Evolutionary conservation across 2,888 invertebrate genomes (phyloP).

Genomic region (Carcina quercana): DNA sequence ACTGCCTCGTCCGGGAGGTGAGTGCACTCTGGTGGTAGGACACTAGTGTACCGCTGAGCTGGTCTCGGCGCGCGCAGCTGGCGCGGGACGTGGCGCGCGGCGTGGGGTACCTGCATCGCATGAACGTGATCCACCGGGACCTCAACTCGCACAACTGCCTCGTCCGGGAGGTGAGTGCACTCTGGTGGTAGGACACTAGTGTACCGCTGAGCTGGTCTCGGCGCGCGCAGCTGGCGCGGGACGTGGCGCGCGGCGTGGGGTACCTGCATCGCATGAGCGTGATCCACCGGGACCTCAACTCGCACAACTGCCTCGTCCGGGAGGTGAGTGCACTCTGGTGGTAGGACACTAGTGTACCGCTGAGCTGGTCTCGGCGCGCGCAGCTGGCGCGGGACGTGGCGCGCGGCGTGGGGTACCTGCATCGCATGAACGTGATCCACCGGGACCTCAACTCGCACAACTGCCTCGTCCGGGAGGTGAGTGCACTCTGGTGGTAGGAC

Average conservation of each 20-base stretch:
- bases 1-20: slow-evolving; percentile 89
- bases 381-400: slow-evolving; percentile 94
- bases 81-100: slow-evolving; percentile 95
- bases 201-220: slow-evolving; percentile 85
- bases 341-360: slow-evolving; percentile 61
- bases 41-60: slow-evolving; percentile 76
- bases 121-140: slow-evolving; percentile 96
- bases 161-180: slow-evolving; percentile 80
- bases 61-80: slow-evolving; percentile 87
- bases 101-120: slow-evolving; percentile 95
- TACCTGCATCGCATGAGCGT: slow-evolving; percentile 96
- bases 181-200: slow-evolving; percentile 34
- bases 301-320: slow-evolving; percentile 94
- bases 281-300: slow-evolving; percentile 96
- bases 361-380: slow-evolving; percentile 88
- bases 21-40: slow-evolving; percentile 29
- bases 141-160: slow-evolving; percentile 97
- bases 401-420: slow-evolving; percentile 94
- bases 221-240: slow-evolving; percentile 89
- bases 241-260: slow-evolving; percentile 94
- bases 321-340: slow-evolving; percentile 48
- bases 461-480: slow-evolving; percentile 89
- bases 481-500: slow-evolving; percentile 29
- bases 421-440: slow-evolving; percentile 96
- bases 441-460: slow-evolving; percentile 96